phyloP scores from a whole-genome alignment of 2,113 vertebrate species.

The Seriola dumerili region DNA sequence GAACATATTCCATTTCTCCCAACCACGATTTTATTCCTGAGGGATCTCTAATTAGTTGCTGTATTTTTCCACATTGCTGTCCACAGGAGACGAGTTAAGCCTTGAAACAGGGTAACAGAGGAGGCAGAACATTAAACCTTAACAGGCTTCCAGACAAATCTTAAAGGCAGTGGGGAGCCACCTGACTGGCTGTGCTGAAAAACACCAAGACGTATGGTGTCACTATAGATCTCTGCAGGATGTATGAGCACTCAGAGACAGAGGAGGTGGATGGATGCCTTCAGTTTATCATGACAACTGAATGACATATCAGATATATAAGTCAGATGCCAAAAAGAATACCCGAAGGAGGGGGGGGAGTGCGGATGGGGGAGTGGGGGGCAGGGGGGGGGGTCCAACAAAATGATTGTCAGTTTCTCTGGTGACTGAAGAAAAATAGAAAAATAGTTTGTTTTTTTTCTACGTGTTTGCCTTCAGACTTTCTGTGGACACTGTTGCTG shows the following conservation, averaged over 20 bases:
- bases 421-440: conserved; percentile 12
- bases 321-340: not conserved
- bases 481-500: conserved; percentile 10
- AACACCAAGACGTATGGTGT: not conserved
- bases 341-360: not conserved
- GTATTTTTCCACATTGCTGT: conserved; percentile 43
- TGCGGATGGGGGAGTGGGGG: too few relatives aligned
- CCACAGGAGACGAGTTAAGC: conserved; percentile 30
- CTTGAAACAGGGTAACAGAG: conserved; percentile 35
- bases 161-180: not conserved
- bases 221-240: conserved; percentile 14
- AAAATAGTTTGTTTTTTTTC: not conserved
- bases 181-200: conserved; percentile 11
- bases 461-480: conserved; percentile 9
- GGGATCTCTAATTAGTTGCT: conserved; percentile 67
- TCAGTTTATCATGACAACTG: conserved; percentile 21
- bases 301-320: not conserved
- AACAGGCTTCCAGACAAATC: conserved; percentile 37
- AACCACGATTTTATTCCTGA: conserved; percentile 54
- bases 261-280: not conserved
- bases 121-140: conserved; percentile 50
- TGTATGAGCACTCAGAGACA: not conserved
- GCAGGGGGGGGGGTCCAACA: not conserved
- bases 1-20: conserved; percentile 53
- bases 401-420: conserved; percentile 9